phyloP scores from a whole-genome alignment of 2,113 vertebrate species.

The Camelus bactrianus region DNA sequence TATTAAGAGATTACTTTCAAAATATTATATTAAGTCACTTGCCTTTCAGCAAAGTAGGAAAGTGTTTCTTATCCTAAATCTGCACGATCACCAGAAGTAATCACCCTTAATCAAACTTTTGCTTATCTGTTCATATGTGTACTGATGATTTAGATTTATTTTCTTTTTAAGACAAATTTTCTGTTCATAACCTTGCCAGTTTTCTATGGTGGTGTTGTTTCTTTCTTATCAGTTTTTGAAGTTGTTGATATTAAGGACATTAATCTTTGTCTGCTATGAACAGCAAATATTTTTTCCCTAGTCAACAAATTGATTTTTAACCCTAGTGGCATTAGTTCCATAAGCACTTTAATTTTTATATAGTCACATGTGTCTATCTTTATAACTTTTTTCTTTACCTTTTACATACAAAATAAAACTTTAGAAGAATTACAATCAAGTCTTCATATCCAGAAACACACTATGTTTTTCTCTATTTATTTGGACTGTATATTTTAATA shows the following conservation, averaged over 20 bases:
- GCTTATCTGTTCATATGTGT: not conserved
- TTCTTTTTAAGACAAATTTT: constrained; percentile 17
- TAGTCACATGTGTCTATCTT: not conserved
- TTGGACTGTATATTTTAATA: not conserved
- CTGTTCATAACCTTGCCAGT: not conserved
- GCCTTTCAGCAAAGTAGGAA: not conserved
- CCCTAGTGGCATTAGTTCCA: not conserved
- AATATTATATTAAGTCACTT: not conserved
- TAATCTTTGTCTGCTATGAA: constrained; percentile 43
- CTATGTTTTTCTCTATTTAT: not conserved
- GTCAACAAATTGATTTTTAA: constrained; percentile 3
- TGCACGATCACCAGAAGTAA: not conserved
- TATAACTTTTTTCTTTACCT: not conserved
- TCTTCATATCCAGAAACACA: not conserved
- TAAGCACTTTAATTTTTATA: not conserved
- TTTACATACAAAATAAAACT: not conserved
- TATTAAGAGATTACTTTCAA: not conserved
- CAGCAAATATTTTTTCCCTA: not conserved
- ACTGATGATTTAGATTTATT: constrained; percentile 1
- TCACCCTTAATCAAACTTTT: not conserved
- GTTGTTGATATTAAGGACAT: constrained; percentile 59
- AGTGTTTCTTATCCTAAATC: not conserved
- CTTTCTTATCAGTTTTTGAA: constrained; percentile 23
- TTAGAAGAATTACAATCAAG: not conserved
- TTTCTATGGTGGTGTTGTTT: not conserved